Evolutionary conservation across 2,797 vertebrate species (phyloP), one percentile per base, ranked within the genome.

Genomic region (Myripristis jacobus): DNA sequence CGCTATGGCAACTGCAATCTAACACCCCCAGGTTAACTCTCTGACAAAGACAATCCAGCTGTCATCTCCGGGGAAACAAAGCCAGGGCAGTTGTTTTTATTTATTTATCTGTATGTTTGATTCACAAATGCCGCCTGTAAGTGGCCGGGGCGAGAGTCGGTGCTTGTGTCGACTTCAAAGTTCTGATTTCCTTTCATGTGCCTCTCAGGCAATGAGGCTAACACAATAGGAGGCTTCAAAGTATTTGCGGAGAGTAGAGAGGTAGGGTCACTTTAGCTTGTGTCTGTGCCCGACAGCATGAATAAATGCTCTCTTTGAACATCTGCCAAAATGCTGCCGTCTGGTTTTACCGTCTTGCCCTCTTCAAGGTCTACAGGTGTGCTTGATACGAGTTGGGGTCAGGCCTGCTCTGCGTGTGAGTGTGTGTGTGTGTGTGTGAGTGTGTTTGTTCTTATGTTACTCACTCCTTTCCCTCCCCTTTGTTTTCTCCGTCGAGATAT

Each of bases 181-280:
- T 89, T 88, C 64, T 27, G 48, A 36, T 71, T 41, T 50, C 72
- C 90, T 91, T 91, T 92, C 87, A 90, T 92, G 83, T 87, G 71
- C 27, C 80, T 81, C 81, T 83, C 73, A 51, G 80, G 74, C 61
- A 36, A 79, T 8, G 43, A 70, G 68, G 52, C 66, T 9, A 44
- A 73, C 80, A 87, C 87, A 89, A 90, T 74, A 16, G 73, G 68
- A 65, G 75, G 75, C 88, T 89, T 92, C 86, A 91, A 88, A 92
- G 90, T 88, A 50, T 47, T 52, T 57, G n/a, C 12, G 47, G 66
- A 75, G 66, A 80, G 66, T 19, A 79, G 78, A 79, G 80, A 77
- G 84, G 81, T 57, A 2, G 69, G 66, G 75, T 80, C 80, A 81
- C 66, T 85, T 79, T 81, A 73, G 73, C 65, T 75, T 72, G 36